Conservation (phyloP, 2,113 vertebrate genomes). For the Neopipo cinnamomea region DNA sequence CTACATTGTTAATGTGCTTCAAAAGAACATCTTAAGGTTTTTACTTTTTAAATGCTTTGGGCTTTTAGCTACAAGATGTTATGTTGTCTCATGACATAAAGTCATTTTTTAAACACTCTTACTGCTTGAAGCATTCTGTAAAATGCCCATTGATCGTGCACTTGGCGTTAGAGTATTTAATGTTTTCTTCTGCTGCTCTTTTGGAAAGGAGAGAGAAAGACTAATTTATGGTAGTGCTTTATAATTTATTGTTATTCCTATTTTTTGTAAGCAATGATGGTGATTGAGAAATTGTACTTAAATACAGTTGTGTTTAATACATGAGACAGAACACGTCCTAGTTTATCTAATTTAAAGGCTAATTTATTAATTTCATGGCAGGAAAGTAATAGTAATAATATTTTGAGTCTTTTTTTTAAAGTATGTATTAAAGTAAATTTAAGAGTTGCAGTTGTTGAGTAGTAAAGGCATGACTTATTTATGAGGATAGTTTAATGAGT, state of each 20-base stretch:
- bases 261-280: background rate
- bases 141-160: accelerated
- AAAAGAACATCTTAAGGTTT: background rate
- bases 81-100: accelerated
- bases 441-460: background rate
- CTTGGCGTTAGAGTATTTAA: background rate
- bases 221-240: background rate
- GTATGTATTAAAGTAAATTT: background rate
- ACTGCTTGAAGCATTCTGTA: background rate
- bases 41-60: background rate
- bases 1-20: background rate
- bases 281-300: background rate
- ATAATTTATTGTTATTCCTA: background rate
- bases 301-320: background rate
- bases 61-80: background rate
- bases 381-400: background rate
- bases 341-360: background rate
- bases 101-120: background rate
- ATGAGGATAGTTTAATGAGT: background rate
- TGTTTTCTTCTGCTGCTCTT: background rate
- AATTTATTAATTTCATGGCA: background rate
- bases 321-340: background rate
- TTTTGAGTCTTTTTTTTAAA: background rate
- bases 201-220: background rate
- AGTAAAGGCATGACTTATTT: background rate